Percentiles rank a stretch among this genome's conserved stretches.
phyloP scores from a whole-genome alignment of 2,888 invertebrate genomes.

The Ecdyonurus torrentis region DNA sequence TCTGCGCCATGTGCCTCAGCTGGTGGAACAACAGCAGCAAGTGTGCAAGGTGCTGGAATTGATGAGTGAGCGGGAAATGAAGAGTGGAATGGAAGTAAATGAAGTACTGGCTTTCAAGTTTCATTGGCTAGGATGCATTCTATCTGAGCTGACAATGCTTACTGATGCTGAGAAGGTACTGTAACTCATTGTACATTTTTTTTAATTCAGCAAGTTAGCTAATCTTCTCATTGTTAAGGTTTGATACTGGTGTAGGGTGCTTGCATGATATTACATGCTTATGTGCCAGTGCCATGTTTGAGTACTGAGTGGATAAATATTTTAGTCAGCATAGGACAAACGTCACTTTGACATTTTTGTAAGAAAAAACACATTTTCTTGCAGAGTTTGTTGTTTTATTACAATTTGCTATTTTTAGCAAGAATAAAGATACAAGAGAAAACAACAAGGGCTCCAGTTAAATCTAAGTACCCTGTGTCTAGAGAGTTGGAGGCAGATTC shows the following conservation, averaged over 20 bases:
- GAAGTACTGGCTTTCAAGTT: conserved; percentile 84
- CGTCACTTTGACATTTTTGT: too few relatives aligned
- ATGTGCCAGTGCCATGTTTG: too few relatives aligned
- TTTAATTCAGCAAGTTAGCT: neutral
- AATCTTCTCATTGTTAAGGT: neutral
- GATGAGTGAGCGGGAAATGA: conserved; percentile 77
- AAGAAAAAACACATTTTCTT: too few relatives aligned
- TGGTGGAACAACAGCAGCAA: conserved; percentile 58
- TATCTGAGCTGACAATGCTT: conserved; percentile 24
- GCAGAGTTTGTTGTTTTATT: too few relatives aligned
- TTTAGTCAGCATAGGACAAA: too few relatives aligned
- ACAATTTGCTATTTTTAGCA: too few relatives aligned
- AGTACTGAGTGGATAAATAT: too few relatives aligned
- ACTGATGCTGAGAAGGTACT: neutral
- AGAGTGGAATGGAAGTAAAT: conserved; percentile 61
- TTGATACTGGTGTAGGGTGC: neutral
- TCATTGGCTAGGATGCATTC: conserved; percentile 60
- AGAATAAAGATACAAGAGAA: too few relatives aligned
- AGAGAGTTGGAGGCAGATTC: too few relatives aligned
- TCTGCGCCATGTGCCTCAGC: conserved; percentile 51
- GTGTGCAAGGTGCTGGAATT: conserved; percentile 59
- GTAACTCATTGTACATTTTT: neutral
- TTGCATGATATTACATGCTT: too few relatives aligned
- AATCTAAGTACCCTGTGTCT: too few relatives aligned
- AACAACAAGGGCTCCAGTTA: too few relatives aligned